Base-by-base conservation (phyloP, 2,113 vertebrate genomes). In the Actinemys pallida region DNA sequence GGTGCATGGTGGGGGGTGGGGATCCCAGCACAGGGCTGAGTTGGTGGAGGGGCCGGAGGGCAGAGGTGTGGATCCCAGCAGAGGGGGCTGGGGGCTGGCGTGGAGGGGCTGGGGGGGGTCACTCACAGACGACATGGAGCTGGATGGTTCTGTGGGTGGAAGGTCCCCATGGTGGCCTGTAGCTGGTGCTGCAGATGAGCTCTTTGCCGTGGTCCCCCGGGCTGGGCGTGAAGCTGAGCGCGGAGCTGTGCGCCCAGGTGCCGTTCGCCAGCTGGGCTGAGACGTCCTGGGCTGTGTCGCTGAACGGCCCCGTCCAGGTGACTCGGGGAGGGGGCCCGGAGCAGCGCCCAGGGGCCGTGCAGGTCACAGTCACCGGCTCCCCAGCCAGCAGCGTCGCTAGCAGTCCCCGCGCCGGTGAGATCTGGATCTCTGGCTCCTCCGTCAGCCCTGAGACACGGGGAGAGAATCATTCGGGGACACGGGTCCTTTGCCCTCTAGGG, bases 81-180 rank as follows among this genome's bases (percentile, higher is more conserved):
- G 52, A 6, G 17, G 52, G 52, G 2, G 17, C 52, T 53, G 52
- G 52, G 17, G 16, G 6, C 6, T 0, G 6, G 52, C 17, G 6
- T 19, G 17, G 52, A 65, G 8, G 47, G 22, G 45, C 2, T 24
- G 8, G 4, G 3, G 3, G 16, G 5, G 27, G 5, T 52, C 2
- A 57, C 56, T 57, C 56, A 57, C 56, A 27, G 56, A 5, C 31
- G 20, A 90, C 14, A 1, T 31, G 2, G 13, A 84, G 88, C 2
- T 1, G 25, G 45, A 62, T 3, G 47, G 22, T 52, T 14, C 52
- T 65, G 45, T 0, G 1, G 5, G 5, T 11, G 24, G 8, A 27
- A 25, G 25, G 7, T 50, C 4, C 10, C 24, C 4, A 0, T 27
- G 25, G 9, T 62, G 47, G 24, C 8, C 20, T 5, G 56, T 88